Evolutionary conservation across 1,140 invertebrate species (phyloP).

Genomic region (Pseudobourletiella spinata): DNA sequence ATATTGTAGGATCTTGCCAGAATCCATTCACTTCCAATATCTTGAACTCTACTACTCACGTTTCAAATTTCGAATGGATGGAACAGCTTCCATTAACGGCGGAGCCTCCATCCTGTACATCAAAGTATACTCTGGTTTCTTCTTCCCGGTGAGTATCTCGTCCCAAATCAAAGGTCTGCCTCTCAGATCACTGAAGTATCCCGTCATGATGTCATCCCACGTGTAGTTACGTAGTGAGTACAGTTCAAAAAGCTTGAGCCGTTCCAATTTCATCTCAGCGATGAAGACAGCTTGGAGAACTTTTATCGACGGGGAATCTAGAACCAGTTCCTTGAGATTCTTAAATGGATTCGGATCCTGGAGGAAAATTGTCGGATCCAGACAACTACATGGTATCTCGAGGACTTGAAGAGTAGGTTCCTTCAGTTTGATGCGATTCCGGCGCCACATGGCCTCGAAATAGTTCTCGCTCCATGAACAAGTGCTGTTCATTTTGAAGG

Average conservation of each 20-base stretch:
- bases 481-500: not conserved
- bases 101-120: not conserved
- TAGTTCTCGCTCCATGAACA: not conserved
- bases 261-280: not conserved
- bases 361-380: not conserved
- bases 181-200: not conserved
- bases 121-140: not conserved
- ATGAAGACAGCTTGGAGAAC: not conserved
- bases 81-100: not conserved
- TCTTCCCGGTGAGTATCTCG: not conserved
- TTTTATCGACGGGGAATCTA: not conserved
- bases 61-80: constrained; percentile 3
- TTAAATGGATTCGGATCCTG: not conserved
- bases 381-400: not conserved
- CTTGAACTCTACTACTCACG: not conserved
- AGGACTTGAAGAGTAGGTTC: not conserved
- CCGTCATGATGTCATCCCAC: not conserved
- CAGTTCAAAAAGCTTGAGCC: not conserved
- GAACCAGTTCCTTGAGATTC: not conserved
- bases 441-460: not conserved
- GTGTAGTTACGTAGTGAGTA: not conserved
- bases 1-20: not conserved
- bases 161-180: not conserved
- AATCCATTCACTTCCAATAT: not conserved
- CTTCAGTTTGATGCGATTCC: not conserved